phyloP scores from a whole-genome alignment of 2,797 vertebrate species.

The Myripristis murdjan region DNA sequence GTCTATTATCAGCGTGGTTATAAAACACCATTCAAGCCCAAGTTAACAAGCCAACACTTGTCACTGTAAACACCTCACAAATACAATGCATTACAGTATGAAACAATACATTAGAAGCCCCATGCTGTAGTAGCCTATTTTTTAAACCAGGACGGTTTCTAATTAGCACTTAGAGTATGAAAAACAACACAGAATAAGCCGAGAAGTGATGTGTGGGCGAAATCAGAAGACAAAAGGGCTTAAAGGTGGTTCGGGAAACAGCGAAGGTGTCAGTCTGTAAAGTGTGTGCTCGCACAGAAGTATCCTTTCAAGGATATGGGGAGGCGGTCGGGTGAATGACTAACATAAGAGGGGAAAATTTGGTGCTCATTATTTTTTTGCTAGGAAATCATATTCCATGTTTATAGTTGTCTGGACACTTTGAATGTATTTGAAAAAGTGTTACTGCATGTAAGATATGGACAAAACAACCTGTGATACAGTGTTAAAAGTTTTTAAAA shows the following conservation, averaged over 20 bases:
- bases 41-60: not conserved
- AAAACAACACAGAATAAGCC: conserved; percentile 69
- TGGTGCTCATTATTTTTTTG: conserved; percentile 23
- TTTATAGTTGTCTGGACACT: not conserved
- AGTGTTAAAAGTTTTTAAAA: not conserved
- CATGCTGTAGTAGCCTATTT: not conserved
- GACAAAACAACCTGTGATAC: not conserved
- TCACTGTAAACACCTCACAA: too few relatives aligned
- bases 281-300: not conserved
- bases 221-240: conserved; percentile 61
- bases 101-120: conserved; percentile 3
- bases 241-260: conserved; percentile 60
- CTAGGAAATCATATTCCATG: not conserved
- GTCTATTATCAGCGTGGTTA: too few relatives aligned
- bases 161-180: conserved; percentile 64
- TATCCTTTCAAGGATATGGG: not conserved
- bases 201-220: conserved; percentile 66
- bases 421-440: conserved; percentile 17
- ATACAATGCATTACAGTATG: not conserved
- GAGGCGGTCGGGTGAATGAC: conserved; percentile 13
- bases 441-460: not conserved
- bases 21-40: too few relatives aligned
- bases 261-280: conserved; percentile 50
- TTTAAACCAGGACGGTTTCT: conserved; percentile 22
- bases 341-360: conserved; percentile 42